A percentile compares a stretch with the other conserved stretches of the same genome.
phyloP scores from a whole-genome alignment of 2,888 invertebrate genomes.

The Oxyscelio sp. region DNA sequence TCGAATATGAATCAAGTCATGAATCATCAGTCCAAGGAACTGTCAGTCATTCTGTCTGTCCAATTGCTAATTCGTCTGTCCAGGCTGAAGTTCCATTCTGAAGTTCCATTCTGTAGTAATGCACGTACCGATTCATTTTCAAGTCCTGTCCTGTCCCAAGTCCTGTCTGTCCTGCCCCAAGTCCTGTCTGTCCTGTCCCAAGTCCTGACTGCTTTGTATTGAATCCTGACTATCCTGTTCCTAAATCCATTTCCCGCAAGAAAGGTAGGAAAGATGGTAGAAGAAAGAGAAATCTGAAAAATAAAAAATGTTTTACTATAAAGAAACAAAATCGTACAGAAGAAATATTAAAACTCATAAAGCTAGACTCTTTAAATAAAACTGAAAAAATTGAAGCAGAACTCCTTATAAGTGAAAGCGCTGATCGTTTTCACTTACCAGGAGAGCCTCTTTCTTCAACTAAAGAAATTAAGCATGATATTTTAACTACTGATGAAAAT shows the following conservation, averaged over 20 bases:
- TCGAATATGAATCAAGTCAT: no score
- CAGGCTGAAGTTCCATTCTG: no score
- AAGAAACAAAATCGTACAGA: not conserved
- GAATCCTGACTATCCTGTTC: no score
- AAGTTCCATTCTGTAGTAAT: no score
- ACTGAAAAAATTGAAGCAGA: conserved; percentile 1
- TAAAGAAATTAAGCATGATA: conserved; percentile 30
- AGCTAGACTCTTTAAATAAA: not conserved
- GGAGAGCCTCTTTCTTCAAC: conserved; percentile 31
- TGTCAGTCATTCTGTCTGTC: no score
- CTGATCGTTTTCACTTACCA: conserved; percentile 35
- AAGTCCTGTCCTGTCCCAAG: no score
- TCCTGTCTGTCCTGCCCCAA: no score
- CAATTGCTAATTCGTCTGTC: no score
- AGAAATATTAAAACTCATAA: not conserved
- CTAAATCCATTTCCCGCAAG: not conserved
- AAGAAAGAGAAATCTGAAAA: conserved; percentile 3
- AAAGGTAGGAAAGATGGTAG: not conserved
- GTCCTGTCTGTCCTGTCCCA: no score
- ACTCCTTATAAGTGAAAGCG: not conserved
- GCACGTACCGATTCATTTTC: no score
- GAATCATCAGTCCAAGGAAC: no score
- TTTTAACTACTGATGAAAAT: conserved; percentile 16
- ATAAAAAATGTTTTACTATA: not conserved
- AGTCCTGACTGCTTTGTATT: no score